A percentile compares a stretch with the other conserved stretches of the same genome.
phyloP scores from a whole-genome alignment of 2,888 invertebrate genomes.

The Dryadula phaetusa region DNA sequence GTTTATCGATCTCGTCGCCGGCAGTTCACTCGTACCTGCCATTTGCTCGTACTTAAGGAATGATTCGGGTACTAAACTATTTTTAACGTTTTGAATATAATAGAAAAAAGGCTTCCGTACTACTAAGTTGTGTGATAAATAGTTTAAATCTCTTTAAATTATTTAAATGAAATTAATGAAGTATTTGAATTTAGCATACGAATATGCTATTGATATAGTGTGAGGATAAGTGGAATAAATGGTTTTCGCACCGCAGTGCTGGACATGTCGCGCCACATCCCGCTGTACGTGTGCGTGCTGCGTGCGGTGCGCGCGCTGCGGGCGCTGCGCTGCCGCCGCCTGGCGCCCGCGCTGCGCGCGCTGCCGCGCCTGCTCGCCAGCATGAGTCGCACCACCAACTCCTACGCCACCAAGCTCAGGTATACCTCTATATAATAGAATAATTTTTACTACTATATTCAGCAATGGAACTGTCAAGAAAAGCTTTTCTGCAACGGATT shows the following conservation, averaged over 20 bases:
- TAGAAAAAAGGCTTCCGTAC: no score
- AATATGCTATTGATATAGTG: no score
- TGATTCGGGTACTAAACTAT: slow-evolving; percentile 88
- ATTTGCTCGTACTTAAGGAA: slow-evolving; percentile 96
- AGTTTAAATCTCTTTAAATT: no score
- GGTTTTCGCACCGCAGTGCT: slow-evolving; percentile 83
- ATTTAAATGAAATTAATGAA: no score
- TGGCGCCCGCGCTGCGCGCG: slow-evolving; percentile 75
- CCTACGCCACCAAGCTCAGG: slow-evolving; percentile 94
- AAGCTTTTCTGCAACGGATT: no score
- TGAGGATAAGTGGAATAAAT: no score
- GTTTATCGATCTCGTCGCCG: slow-evolving; percentile 90
- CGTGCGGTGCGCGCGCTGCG: slow-evolving; percentile 91
- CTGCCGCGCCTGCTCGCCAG: slow-evolving; percentile 91
- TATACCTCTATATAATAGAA: no score
- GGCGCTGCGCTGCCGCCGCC: slow-evolving; percentile 89
- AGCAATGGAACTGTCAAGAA: no score
- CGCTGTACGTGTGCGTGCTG: slow-evolving; percentile 94
- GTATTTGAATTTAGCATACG: no score
- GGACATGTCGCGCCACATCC: slow-evolving; percentile 98
- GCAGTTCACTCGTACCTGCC: slow-evolving; percentile 94
- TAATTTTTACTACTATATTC: no score
- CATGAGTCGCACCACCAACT: slow-evolving; percentile 96
- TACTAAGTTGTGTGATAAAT: no score
- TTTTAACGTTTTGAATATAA: not conserved